A percentile compares a stretch with the other conserved stretches of the same genome.
phyloP scores from a whole-genome alignment of 2,797 vertebrate genomes.

The Poeciliopsis infans region DNA sequence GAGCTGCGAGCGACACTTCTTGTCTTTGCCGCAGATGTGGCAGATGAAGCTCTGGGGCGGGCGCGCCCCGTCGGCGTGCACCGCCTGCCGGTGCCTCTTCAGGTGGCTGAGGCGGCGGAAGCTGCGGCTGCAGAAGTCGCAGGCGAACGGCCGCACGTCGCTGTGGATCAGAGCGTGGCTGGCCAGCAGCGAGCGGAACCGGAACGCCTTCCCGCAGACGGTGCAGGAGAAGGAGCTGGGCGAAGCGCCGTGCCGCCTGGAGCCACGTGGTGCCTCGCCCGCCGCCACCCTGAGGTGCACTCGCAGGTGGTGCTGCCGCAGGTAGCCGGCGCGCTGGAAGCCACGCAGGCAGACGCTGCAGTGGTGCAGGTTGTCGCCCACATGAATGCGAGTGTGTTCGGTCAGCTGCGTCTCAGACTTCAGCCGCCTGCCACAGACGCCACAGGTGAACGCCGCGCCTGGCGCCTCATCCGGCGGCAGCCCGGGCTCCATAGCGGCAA shows the following conservation, averaged over 20 bases:
- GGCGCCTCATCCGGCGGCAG: rapidly evolving
- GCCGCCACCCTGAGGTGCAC: conserved; percentile 43
- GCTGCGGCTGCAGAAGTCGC: conserved; percentile 65
- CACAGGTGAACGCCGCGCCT: not conserved
- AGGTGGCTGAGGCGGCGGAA: conserved; percentile 71
- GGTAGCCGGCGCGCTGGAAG: conserved; percentile 55
- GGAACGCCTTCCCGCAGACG: conserved; percentile 52
- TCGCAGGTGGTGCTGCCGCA: conserved; percentile 61
- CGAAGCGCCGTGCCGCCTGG: rapidly evolving
- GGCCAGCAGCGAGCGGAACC: conserved; percentile 58
- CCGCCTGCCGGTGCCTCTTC: conserved; percentile 60
- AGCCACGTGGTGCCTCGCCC: rapidly evolving
- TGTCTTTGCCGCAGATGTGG: conserved; percentile 69
- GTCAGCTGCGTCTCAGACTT: conserved; percentile 39
- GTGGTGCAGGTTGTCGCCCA: conserved; percentile 42
- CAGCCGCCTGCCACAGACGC: conserved; percentile 55
- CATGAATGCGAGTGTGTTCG: conserved; percentile 50
- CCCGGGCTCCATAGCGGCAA: rapidly evolving
- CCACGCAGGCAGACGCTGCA: conserved; percentile 57
- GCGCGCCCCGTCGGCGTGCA: conserved; percentile 61
- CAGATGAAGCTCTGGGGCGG: conserved; percentile 57
- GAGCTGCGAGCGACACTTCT: conserved; percentile 73
- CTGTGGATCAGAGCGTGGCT: conserved; percentile 63
- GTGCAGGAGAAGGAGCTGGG: conserved; percentile 42
- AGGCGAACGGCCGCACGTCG: conserved; percentile 52